These are phyloP conservation scores for Falco naumanni DNA, from an alignment of 2,797 vertebrate species.

Conservation along the genomic window DNA sequence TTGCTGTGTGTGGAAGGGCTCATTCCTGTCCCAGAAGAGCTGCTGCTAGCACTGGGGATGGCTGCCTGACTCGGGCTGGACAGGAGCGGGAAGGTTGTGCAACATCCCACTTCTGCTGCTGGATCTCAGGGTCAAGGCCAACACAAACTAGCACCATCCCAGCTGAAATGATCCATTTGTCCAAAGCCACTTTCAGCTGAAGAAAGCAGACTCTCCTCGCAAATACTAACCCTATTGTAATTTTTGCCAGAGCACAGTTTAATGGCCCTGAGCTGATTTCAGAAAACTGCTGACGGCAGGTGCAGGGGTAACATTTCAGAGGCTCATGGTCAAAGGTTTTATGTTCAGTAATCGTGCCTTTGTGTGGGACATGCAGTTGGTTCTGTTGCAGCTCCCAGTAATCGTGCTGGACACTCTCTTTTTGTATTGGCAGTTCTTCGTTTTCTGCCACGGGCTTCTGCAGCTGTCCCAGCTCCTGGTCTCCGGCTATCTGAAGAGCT, in stretches of 20 bases:
- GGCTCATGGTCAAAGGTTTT: not conserved
- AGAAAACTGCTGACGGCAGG: not conserved
- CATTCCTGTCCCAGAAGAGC: not conserved
- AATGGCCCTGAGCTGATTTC: not conserved
- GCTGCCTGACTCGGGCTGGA: not conserved
- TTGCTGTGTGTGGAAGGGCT: not conserved
- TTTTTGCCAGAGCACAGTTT: not conserved
- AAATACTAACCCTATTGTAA: not conserved
- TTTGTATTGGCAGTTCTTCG: constrained; percentile 84
- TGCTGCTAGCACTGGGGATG: not conserved
- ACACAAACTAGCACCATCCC: not conserved
- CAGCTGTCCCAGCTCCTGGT: constrained; percentile 91
- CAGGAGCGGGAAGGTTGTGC: not conserved
- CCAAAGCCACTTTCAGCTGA: not conserved
- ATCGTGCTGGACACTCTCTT: not conserved
- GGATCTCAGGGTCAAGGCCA: not conserved
- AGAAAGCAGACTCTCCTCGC: not conserved
- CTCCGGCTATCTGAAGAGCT: constrained; percentile 93
- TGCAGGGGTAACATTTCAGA: not conserved
- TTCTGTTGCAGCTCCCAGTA: not conserved
- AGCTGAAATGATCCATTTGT: not conserved
- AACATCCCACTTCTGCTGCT: not conserved
- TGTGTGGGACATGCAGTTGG: not conserved
- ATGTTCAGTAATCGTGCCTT: accelerated
- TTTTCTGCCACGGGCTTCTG: constrained; percentile 90